phyloP scores from a whole-genome alignment of 2,888 invertebrate species.

The Papilio demoleus region DNA sequence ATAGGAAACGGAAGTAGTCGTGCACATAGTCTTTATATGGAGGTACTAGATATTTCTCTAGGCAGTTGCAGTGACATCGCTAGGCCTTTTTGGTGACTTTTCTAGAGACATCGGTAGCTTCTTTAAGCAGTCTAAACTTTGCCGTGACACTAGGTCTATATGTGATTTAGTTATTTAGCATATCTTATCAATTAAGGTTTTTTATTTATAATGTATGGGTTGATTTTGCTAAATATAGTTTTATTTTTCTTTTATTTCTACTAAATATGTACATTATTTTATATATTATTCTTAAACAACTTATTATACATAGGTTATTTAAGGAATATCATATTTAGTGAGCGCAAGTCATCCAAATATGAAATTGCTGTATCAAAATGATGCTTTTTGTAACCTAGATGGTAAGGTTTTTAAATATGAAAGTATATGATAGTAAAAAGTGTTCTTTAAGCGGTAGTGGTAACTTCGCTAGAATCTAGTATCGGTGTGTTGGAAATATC shows the following conservation, averaged over 20 bases:
- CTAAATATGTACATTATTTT: conserved; percentile 24
- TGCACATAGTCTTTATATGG: too few species aligned
- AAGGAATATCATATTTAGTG: conserved; percentile 49
- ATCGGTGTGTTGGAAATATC: too few species aligned
- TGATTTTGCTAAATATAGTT: conserved; percentile 55
- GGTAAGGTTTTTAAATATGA: conserved; percentile 51
- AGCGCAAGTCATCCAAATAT: conserved; percentile 61
- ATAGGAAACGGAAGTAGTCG: too few species aligned
- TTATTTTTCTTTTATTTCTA: conserved; percentile 42
- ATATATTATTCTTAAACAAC: conserved; percentile 40
- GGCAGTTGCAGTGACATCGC: too few species aligned
- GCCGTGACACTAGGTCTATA: conserved; percentile 56
- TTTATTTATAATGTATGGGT: conserved; percentile 57
- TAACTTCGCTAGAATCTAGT: too few species aligned
- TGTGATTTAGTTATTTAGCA: conserved; percentile 68
- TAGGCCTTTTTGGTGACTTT: too few species aligned
- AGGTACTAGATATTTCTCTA: too few species aligned
- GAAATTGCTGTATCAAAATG: conserved; percentile 58
- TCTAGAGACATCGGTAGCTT: too few species aligned
- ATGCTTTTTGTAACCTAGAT: conserved; percentile 64
- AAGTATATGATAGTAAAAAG: conserved; percentile 47
- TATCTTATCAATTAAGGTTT: conserved; percentile 58
- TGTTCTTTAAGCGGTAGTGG: too few species aligned
- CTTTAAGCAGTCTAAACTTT: too few species aligned
- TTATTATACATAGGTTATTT: conserved; percentile 39